Percentiles rank a stretch among this genome's conserved stretches.
Evolutionary conservation across 2,888 invertebrate genomes (phyloP).

Genomic region (Pachymerium ferrugineum): DNA sequence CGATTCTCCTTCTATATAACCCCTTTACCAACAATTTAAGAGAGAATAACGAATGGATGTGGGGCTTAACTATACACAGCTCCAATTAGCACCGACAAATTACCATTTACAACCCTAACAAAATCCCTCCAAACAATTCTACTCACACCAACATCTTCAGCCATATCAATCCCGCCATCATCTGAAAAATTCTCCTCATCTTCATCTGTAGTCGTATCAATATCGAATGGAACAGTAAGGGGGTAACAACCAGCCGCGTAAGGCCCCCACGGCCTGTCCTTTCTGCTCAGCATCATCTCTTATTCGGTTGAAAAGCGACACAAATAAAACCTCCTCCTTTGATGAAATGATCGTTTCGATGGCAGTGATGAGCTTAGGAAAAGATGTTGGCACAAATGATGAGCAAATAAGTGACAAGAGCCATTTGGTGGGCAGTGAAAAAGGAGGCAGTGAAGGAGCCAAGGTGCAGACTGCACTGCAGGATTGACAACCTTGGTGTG

Average conservation of each 20-base stretch:
- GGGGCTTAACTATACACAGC: too few relatives aligned
- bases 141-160: slow-evolving; percentile 34
- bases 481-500: slow-evolving; percentile 25
- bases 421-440: slow-evolving; percentile 25
- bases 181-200: slow-evolving; percentile 34
- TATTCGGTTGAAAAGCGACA: not conserved
- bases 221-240: not conserved
- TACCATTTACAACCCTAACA: not conserved
- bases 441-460: slow-evolving; percentile 13
- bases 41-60: too few relatives aligned
- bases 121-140: not conserved
- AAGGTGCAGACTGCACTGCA: slow-evolving; percentile 24
- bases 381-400: slow-evolving; percentile 7
- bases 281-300: slow-evolving; percentile 12
- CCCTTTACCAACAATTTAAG: slow-evolving; percentile 1
- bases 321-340: not conserved
- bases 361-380: slow-evolving; percentile 4
- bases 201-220: slow-evolving; percentile 12
- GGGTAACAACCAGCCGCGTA: slow-evolving; percentile 21
- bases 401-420: slow-evolving; percentile 19
- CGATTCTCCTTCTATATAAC: not conserved
- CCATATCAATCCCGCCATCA: slow-evolving; percentile 36
- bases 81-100: too few relatives aligned
- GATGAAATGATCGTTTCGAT: not conserved
- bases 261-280: slow-evolving; percentile 6